A percentile compares a stretch with the other conserved stretches of the same genome.
These are phyloP conservation scores for Ormia ochracea DNA, from an alignment of 2,888 invertebrate species.

Conservation along the genomic window DNA sequence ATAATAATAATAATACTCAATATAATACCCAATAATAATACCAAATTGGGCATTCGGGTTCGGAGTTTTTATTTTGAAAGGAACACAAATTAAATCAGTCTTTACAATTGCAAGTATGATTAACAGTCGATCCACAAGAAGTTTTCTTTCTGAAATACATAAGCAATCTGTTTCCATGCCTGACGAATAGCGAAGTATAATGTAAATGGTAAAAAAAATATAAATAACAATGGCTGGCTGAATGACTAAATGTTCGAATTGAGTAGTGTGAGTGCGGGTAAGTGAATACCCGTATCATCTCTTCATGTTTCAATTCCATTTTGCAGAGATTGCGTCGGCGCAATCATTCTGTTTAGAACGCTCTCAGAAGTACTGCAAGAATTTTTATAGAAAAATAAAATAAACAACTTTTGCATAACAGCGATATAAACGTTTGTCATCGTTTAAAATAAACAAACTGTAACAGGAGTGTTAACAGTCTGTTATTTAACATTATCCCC, in stretches of 20 bases:
- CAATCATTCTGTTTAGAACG: constrained; percentile 18
- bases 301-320: constrained; percentile 10
- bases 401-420: constrained; percentile 19
- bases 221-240: constrained; percentile 42
- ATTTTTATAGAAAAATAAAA: constrained; percentile 23
- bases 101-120: too few species aligned
- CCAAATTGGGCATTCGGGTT: too few species aligned
- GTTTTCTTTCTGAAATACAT: background rate
- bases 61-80: too few species aligned
- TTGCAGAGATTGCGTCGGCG: constrained; percentile 59
- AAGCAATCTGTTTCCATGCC: background rate
- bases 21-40: too few species aligned
- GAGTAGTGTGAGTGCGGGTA: background rate
- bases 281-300: background rate
- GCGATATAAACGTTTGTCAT: background rate
- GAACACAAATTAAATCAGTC: too few species aligned
- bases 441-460: background rate
- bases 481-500: background rate
- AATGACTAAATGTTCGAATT: background rate
- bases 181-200: background rate
- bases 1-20: too few species aligned
- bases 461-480: background rate
- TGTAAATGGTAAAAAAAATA: background rate
- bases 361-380: constrained; percentile 2
- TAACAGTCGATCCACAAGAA: too few species aligned